Conservation (phyloP, 2,888 invertebrate species). For the Yponomeuta plumbellus region DNA sequence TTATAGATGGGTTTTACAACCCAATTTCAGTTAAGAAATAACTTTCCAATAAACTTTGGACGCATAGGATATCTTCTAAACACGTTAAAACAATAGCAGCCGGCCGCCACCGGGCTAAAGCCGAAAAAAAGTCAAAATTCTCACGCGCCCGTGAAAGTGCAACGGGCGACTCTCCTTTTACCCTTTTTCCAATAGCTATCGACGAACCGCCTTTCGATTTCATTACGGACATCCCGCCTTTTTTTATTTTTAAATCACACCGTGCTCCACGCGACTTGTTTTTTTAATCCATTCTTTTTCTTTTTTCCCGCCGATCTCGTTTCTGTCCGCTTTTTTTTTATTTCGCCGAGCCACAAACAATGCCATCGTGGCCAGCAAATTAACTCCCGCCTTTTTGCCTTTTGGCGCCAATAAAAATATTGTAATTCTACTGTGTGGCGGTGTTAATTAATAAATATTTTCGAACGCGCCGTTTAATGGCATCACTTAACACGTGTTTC, state of each 20-base stretch:
- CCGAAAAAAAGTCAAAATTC: constrained; percentile 62
- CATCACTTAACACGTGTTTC: constrained; percentile 68
- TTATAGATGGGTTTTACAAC: no score
- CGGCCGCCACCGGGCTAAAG: constrained; percentile 12
- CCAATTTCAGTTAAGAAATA: not conserved
- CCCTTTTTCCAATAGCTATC: constrained; percentile 71
- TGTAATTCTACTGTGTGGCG: constrained; percentile 59
- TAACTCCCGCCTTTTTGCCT: constrained; percentile 72
- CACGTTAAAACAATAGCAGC: not conserved
- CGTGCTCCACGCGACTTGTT: constrained; percentile 59
- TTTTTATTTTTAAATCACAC: constrained; percentile 76
- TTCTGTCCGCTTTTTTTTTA: constrained; percentile 63
- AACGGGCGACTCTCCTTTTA: constrained; percentile 51
- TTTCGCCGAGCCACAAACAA: constrained; percentile 71
- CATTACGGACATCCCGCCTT: constrained; percentile 71
- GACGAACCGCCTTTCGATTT: constrained; percentile 77
- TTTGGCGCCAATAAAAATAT: constrained; percentile 73
- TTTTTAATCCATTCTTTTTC: constrained; percentile 61
- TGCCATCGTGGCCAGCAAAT: constrained; percentile 70
- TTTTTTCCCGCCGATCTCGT: constrained; percentile 57
- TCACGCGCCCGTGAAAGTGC: constrained; percentile 70
- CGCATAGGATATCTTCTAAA: not conserved
- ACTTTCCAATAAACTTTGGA: not conserved
- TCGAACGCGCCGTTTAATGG: constrained; percentile 66
- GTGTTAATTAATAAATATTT: constrained; percentile 74